phyloP scores from a whole-genome alignment of 2,888 invertebrate species.

The Stenchaetothrips biformis region DNA sequence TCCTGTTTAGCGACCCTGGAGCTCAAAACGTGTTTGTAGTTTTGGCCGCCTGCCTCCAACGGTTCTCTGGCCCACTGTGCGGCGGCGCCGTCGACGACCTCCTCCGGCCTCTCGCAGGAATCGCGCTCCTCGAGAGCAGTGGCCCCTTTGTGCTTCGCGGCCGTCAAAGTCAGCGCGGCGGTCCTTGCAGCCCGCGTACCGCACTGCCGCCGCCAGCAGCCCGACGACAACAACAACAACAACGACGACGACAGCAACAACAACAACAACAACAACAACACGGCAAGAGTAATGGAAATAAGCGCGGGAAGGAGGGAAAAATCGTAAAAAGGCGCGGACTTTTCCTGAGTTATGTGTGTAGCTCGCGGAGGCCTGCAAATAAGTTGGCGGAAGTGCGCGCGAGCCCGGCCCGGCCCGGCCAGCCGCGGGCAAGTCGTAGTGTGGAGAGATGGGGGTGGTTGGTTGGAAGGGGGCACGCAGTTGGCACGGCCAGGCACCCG shows the following conservation, averaged over 20 bases:
- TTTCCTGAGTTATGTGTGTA: not conserved
- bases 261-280: not conserved
- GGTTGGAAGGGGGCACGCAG: not conserved
- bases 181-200: no score
- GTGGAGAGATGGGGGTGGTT: not conserved
- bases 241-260: no score
- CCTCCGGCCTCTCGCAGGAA: no score
- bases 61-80: no score
- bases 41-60: no score
- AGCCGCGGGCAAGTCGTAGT: not conserved
- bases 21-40: no score
- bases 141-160: no score
- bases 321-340: not conserved
- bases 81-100: no score
- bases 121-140: no score
- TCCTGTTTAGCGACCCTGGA: no score
- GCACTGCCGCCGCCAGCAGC: no score
- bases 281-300: not conserved
- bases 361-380: conserved; percentile 9
- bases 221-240: not conserved
- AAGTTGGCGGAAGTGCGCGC: conserved; percentile 1
- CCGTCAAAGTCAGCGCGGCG: not conserved
- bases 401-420: no score
- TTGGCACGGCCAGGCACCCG: not conserved
- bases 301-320: not conserved